Conservation (phyloP, 1,140 invertebrate genomes). For the Panonychus citri region DNA sequence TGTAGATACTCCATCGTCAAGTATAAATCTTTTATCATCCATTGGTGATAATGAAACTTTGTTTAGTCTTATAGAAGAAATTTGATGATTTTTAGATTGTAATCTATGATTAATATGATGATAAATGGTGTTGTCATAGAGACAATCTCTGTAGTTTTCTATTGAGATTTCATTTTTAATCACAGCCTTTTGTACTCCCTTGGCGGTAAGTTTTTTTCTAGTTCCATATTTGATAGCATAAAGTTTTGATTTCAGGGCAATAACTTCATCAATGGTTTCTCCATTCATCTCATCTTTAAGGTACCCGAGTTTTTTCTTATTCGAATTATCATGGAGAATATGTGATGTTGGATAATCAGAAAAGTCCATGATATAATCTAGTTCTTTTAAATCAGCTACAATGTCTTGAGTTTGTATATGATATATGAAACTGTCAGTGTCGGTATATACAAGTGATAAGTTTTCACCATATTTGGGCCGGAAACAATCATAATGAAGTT, state of each 20-base stretch:
- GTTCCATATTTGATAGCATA: not conserved
- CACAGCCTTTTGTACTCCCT: not conserved
- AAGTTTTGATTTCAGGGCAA: constrained; percentile 22
- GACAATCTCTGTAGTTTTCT: not conserved
- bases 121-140: not conserved
- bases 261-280: constrained; percentile 21
- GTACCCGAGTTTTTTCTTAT: constrained; percentile 27
- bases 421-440: constrained; percentile 13
- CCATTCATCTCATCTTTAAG: constrained; percentile 28
- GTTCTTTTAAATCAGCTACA: constrained; percentile 11
- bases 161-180: not conserved
- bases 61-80: not conserved
- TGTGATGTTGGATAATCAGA: constrained; percentile 14
- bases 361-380: constrained; percentile 10
- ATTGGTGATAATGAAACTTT: not conserved
- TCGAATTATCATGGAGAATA: constrained; percentile 14
- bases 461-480: constrained; percentile 12
- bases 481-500: constrained; percentile 19
- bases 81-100: not conserved
- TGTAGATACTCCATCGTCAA: not conserved
- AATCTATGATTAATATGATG: not conserved
- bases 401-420: constrained; percentile 12
- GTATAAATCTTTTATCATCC: not conserved
- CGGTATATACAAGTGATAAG: constrained; percentile 11
- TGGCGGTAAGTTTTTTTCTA: not conserved